Percentiles rank a stretch among this genome's conserved stretches.
Conservation (phyloP, 2,888 invertebrate genomes). For the Abrostola triplasia region DNA sequence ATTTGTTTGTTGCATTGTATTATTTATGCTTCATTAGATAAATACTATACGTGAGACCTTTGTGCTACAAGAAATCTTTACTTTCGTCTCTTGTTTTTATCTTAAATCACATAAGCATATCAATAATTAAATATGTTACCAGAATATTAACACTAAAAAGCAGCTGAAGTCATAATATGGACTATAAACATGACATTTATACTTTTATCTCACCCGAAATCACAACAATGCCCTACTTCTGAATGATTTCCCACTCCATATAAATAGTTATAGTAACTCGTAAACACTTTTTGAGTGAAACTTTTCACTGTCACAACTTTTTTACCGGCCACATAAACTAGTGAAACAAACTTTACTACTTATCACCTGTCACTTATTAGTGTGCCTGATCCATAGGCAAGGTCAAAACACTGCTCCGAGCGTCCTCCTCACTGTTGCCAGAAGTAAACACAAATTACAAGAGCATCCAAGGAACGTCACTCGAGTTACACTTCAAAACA, state of each 20-base stretch:
- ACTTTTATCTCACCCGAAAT: slow-evolving; percentile 23
- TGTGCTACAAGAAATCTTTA: slow-evolving; percentile 4
- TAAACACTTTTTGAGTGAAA: slow-evolving; percentile 79
- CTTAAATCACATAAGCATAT: slow-evolving; percentile 5
- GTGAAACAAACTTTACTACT: slow-evolving; percentile 72
- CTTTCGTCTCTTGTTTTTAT: slow-evolving; percentile 9
- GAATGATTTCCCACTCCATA: slow-evolving; percentile 35
- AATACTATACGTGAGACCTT: slow-evolving; percentile 23
- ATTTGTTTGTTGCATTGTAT: slow-evolving; percentile 22
- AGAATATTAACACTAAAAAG: slow-evolving; percentile 15
- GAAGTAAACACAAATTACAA: slow-evolving; percentile 87
- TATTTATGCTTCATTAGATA: slow-evolving; percentile 28
- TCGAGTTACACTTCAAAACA: slow-evolving; percentile 85
- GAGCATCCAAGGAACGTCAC: slow-evolving; percentile 82
- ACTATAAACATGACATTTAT: slow-evolving; percentile 19
- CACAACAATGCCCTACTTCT: slow-evolving; percentile 16
- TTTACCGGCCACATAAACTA: slow-evolving; percentile 71
- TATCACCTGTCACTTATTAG: slow-evolving; percentile 73
- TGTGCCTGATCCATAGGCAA: slow-evolving; percentile 70
- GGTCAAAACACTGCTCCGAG: slow-evolving; percentile 72
- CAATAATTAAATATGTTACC: slow-evolving; percentile 12
- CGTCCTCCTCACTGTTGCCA: slow-evolving; percentile 75
- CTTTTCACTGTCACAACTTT: slow-evolving; percentile 83
- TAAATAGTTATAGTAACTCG: slow-evolving; percentile 68
- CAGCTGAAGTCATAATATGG: slow-evolving; percentile 11